phyloP scores from a whole-genome alignment of 2,888 invertebrate species.

The Euplexia lucipara region DNA sequence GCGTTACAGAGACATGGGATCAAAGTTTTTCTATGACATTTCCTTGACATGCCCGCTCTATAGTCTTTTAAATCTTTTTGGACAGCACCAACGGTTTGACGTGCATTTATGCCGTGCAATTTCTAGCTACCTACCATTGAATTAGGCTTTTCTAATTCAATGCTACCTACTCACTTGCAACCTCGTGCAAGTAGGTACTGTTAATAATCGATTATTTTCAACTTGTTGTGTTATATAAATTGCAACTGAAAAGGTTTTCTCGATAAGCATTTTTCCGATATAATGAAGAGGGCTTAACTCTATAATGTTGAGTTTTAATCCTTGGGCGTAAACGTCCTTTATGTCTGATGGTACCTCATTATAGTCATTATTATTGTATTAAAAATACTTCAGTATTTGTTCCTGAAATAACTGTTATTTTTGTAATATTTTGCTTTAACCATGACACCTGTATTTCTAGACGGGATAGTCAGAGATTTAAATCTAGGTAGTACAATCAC shows the following conservation, averaged over 20 bases:
- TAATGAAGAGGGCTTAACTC: conserved; percentile 21
- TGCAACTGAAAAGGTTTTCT: conserved; percentile 26
- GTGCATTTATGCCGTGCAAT: neutral
- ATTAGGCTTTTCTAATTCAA: no score
- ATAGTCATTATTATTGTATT: no score
- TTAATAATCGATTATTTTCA: conserved; percentile 43
- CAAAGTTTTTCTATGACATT: no score
- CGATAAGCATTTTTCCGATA: conserved; percentile 10
- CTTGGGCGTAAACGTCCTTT: neutral
- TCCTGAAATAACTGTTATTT: conserved; percentile 6
- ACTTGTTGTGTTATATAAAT: conserved; percentile 35
- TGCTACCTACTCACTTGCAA: conserved; percentile 11
- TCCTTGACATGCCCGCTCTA: no score
- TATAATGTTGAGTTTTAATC: conserved; percentile 11
- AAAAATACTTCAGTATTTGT: neutral
- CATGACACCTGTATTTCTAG: no score
- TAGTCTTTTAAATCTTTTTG: no score
- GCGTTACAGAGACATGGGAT: no score
- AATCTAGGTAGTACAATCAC: no score
- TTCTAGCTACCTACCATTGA: no score
- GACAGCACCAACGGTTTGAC: no score
- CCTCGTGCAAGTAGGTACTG: conserved; percentile 22
- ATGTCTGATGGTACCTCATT: conserved; percentile 1
- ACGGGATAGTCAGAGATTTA: no score
- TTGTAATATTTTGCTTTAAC: no score